phyloP scores from a whole-genome alignment of 2,113 vertebrate species.

The Dicaeum eximium region DNA sequence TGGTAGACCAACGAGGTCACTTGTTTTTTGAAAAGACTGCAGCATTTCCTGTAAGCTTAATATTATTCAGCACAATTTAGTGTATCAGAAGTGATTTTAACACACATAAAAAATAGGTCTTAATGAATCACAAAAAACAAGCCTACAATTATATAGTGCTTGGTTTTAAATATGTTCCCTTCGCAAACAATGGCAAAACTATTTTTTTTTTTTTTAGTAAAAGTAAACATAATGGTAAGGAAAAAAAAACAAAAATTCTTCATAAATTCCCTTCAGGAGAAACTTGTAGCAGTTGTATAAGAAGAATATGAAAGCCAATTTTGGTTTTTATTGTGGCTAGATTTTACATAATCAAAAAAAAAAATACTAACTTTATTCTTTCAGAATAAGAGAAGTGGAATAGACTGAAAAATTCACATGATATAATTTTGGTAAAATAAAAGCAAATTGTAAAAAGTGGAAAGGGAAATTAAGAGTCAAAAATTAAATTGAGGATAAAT shows the following conservation, averaged over 20 bases:
- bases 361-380: neutral
- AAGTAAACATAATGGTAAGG: neutral
- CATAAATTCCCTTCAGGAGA: neutral
- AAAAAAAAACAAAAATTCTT: neutral
- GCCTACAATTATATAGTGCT: too few species aligned
- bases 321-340: neutral
- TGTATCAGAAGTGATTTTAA: neutral
- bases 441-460: neutral
- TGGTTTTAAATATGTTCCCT: neutral
- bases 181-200: neutral
- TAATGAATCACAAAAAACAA: neutral
- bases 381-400: neutral
- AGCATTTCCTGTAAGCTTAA: neutral
- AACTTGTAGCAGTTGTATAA: neutral
- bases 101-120: neutral
- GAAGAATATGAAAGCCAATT: neutral
- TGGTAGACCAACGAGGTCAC: neutral
- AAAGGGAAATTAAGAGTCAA: neutral
- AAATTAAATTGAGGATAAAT: neutral
- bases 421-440: neutral
- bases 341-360: neutral
- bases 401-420: neutral
- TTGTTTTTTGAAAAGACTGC: neutral
- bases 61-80: neutral
- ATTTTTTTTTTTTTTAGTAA: neutral